These are phyloP conservation scores for Ambastaia sidthimunki DNA, from an alignment of 2,797 vertebrate genomes.

Conservation along the genomic window DNA sequence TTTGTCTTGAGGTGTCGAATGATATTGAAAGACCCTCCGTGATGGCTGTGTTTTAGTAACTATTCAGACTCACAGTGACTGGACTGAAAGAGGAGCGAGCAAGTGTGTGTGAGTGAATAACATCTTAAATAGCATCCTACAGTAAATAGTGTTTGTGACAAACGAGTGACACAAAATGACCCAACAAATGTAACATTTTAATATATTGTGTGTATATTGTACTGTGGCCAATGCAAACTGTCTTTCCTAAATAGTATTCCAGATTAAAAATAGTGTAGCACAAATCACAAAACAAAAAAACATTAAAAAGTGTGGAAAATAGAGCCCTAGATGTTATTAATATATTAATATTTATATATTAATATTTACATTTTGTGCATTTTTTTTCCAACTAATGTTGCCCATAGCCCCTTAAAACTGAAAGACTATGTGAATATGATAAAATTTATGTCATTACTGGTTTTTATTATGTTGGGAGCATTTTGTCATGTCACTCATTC, in stretches of 20 bases:
- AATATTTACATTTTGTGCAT: too few species aligned
- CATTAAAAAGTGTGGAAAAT: too few species aligned
- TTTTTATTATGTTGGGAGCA: constrained; percentile 40
- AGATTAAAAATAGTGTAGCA: too few species aligned
- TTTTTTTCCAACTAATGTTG: too few species aligned
- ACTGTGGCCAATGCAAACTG: neutral
- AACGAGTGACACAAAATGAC: neutral
- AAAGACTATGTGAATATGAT: too few species aligned
- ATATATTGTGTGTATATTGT: neutral
- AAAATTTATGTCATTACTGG: neutral
- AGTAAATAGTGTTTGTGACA: neutral
- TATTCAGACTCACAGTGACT: constrained; percentile 29
- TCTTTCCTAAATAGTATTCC: neutral
- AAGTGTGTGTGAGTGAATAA: constrained; percentile 10
- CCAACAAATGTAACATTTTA: too few species aligned
- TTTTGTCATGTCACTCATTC: constrained; percentile 5
- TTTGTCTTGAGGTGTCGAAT: constrained; percentile 52
- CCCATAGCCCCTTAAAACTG: too few species aligned
- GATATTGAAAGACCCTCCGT: constrained; percentile 43
- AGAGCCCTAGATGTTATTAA: too few species aligned
- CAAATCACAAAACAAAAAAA: too few species aligned
- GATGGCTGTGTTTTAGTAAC: constrained; percentile 37
- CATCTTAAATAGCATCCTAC: too few species aligned
- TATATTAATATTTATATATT: too few species aligned
- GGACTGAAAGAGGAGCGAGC: constrained; percentile 12